Evolutionary conservation across 2,113 vertebrate species (phyloP).

Genomic region (Zosterops pallidus): DNA sequence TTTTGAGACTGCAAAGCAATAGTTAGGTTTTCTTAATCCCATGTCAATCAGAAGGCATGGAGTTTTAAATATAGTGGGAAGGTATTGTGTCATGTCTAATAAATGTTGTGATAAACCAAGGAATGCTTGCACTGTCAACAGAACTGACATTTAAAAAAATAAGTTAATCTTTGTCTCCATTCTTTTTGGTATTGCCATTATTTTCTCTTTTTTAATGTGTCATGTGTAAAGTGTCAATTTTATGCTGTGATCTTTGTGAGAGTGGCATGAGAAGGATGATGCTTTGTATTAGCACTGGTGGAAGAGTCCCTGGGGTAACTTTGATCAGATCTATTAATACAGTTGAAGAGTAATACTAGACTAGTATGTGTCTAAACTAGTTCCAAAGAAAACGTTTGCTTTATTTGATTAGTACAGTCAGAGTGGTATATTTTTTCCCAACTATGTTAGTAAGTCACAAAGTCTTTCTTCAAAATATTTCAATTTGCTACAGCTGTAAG

Average conservation of each 20-base stretch:
- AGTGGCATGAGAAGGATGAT: background rate
- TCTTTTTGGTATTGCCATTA: background rate
- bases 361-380: background rate
- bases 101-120: background rate
- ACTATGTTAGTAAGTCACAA: background rate
- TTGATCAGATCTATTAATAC: background rate
- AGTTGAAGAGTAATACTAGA: background rate
- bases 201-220: background rate
- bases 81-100: background rate
- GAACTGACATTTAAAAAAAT: background rate
- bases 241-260: background rate
- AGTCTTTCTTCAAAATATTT: background rate
- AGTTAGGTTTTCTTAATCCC: background rate
- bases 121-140: background rate
- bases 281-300: background rate
- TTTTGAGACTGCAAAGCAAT: background rate
- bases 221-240: background rate
- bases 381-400: background rate
- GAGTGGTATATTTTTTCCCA: background rate
- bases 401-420: background rate
- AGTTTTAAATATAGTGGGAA: background rate
- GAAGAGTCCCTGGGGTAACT: background rate
- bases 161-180: background rate
- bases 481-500: background rate
- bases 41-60: background rate